These are phyloP conservation scores for Napeogenes inachia DNA, from an alignment of 2,888 invertebrate species.

Conservation along the genomic window DNA sequence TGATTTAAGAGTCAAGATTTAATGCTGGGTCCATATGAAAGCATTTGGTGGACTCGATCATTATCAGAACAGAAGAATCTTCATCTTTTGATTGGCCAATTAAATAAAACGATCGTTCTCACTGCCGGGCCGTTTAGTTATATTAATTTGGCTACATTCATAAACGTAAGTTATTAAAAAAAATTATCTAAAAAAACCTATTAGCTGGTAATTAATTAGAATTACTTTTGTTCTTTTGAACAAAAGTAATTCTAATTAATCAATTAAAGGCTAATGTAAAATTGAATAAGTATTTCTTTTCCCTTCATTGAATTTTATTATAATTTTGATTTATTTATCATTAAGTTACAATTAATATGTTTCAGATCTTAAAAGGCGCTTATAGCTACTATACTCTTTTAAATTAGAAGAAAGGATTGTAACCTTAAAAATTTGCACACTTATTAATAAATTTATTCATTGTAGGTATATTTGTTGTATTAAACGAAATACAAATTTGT, in stretches of 20 bases:
- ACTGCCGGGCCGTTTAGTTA: constrained; percentile 59
- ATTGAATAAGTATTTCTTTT: background rate
- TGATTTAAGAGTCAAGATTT: constrained; percentile 50
- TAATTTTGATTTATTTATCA: background rate
- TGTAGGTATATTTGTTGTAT: no score
- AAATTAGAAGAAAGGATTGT: constrained; percentile 18
- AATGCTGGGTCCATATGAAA: constrained; percentile 54
- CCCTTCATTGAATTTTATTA: background rate
- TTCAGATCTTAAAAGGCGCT: constrained; percentile 38
- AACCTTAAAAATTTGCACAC: no score
- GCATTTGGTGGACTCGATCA: constrained; percentile 48
- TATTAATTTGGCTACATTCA: constrained; percentile 57
- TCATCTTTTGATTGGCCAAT: constrained; percentile 46
- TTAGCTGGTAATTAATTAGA: no score
- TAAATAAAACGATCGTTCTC: constrained; percentile 48
- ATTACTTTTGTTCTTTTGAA: no score
- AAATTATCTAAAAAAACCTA: no score
- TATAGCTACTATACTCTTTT: constrained; percentile 39
- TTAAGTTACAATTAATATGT: constrained; percentile 16
- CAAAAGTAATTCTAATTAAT: no score
- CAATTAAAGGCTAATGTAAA: no score
- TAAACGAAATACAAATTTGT: no score
- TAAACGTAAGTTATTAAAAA: constrained; percentile 45
- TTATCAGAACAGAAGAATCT: constrained; percentile 42
- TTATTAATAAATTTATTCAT: no score